Base-by-base conservation (phyloP, 2,888 invertebrate genomes). In the Pimpla rufipes region DNA sequence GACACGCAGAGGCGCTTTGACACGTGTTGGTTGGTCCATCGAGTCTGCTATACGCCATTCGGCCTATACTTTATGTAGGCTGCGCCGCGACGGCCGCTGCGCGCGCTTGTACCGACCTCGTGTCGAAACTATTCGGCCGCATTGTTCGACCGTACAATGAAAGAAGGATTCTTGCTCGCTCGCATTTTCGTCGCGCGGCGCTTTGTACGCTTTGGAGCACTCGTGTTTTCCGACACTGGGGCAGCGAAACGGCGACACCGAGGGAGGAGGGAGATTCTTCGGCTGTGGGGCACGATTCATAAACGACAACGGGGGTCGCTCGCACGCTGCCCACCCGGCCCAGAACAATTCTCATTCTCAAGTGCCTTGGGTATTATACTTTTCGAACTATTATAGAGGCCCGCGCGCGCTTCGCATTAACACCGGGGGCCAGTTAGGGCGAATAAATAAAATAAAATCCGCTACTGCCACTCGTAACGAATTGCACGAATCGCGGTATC, bases 91-190 rank as follows among this genome's bases (percentile, higher is more conserved):
- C 13, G 2, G 23, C 37, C 21, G 62, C 18, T n/a, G 10, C 16
- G 16, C 40, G 18, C 29, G 11, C 23, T 11, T 13, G 37, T n/a
- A 1, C 47, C 37, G 18, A 77, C 67, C 62, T 59, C 71, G 80
- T 62, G 73, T 80, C 67, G 55, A 79, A 79, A 83, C 73, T 83
- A 80, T 78, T 83, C 77, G 68, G 57, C n/a, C n/a, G 77, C 68
- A 83, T 83, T 83, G 83, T 83, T 77, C 80, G 74, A 80, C 59
- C 74, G 68, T 23, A 55, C 66, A 66, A 74, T 74, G 62, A 52
- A 13, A 76, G 50, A 52, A 50, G 16, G 40, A 40, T 66, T 16
- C 42, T n/a, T 7, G 16, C 57, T 59, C 11, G 73, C 40, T 74
- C 59, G 42, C 5, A 37, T 74, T 47, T 62, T 50, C 21, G 5